Evolutionary conservation across 1,140 invertebrate genomes (phyloP).

Genomic region (Zaprionus ghesquierei): DNA sequence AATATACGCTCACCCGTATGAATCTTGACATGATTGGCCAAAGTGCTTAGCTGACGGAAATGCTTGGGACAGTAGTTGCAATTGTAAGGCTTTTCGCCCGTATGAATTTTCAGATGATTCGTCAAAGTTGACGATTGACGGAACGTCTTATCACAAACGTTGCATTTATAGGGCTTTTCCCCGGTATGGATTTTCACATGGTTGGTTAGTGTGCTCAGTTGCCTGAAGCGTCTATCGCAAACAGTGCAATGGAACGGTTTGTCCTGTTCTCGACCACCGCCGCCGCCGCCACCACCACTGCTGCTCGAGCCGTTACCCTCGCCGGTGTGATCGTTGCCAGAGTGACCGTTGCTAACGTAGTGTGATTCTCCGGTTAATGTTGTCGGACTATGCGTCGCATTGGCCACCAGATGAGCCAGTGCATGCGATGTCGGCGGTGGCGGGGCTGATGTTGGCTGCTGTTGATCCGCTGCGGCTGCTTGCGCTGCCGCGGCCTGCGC

Average conservation of each 20-base stretch:
- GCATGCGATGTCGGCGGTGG: slow-evolving; percentile 55
- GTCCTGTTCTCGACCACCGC: slow-evolving; percentile 59
- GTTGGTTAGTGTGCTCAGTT: slow-evolving; percentile 81
- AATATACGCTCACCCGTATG: slow-evolving; percentile 73
- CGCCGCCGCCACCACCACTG: slow-evolving; percentile 33
- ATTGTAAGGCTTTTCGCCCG: slow-evolving; percentile 82
- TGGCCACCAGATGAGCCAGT: slow-evolving; percentile 63
- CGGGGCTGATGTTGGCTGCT: slow-evolving; percentile 45
- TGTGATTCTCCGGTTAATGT: slow-evolving; percentile 56
- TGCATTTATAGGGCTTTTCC: slow-evolving; percentile 82
- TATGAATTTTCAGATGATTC: slow-evolving; percentile 82
- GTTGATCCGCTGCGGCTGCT: slow-evolving; percentile 77
- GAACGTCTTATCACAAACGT: slow-evolving; percentile 81
- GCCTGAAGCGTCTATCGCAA: slow-evolving; percentile 81
- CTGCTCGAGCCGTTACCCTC: slow-evolving; percentile 45
- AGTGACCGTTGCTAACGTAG: slow-evolving; percentile 65
- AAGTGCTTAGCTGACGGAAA: slow-evolving; percentile 80
- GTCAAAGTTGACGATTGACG: slow-evolving; percentile 82
- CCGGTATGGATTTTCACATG: slow-evolving; percentile 82
- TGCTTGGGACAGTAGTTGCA: slow-evolving; percentile 82
- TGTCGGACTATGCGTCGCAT: slow-evolving; percentile 66
- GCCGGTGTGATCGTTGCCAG: slow-evolving; percentile 49
- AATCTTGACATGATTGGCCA: slow-evolving; percentile 82
- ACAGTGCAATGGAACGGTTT: slow-evolving; percentile 82
- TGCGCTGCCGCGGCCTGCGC: slow-evolving; percentile 78